Base-by-base conservation (phyloP, 1,140 invertebrate species). In the Hestina assimilis region DNA sequence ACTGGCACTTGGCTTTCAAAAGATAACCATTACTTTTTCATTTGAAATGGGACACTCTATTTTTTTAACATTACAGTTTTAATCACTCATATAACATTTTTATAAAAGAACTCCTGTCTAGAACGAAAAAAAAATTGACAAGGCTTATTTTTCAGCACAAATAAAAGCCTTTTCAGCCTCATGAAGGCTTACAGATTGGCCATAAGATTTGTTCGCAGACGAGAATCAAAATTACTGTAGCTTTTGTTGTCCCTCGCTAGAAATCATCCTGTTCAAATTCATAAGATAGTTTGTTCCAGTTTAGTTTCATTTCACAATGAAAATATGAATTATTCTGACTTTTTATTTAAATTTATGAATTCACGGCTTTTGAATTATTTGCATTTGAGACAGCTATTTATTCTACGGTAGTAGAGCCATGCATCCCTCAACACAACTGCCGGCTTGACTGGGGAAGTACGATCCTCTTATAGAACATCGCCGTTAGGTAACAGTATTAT, bases 161-260 rank as follows among this genome's bases (percentile, higher is more conserved):
- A 38, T 8, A 11, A 47, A 47, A 47, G 28, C 45, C 45, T 47
- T 47, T 47, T 47, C 45, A 47, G 45, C 28, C 12, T 38, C 33
- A 38, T 38, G 15, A 38, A 38, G 33, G 33, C 33, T 38, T 17
- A 17, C 15, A 38, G 11, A 38, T 38, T 38, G 33, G 33, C 19
- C 33, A 38, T 17, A 17, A 17, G 33, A 38, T 38, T 38, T 38
- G 43, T 46, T 19, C 28, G 17, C 17, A 46, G 28, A 46, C 24
- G 43, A 46, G 9, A 20, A 46, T 31, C 29, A 11, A n/a, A 21
- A 21, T 47, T 47, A 47, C 45, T 21, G n/a, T 38, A 47, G 29
- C 29, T 47, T 23, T 15, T 47, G 8, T 47, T 23, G 31, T 47
- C 20, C 12, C 42, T 14, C 33, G 33, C 33, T 38, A 9, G 33